Base-by-base conservation (phyloP, 1,140 invertebrate species). In the Episyrphus balteatus region DNA sequence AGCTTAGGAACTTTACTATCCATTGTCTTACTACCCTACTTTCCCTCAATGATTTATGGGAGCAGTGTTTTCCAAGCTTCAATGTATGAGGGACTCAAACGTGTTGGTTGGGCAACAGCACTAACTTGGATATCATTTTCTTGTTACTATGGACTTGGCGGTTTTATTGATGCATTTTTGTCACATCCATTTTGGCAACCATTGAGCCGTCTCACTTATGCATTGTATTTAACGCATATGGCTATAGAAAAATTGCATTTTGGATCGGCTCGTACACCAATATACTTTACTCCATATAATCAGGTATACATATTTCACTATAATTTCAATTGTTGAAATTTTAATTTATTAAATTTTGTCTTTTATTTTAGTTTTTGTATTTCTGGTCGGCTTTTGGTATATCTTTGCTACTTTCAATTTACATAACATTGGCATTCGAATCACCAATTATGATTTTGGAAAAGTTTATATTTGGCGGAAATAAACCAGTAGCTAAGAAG, bases 121-220 rank as follows among this genome's bases (percentile, higher is more conserved):
- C 45, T 88, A 5, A 71, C 72, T 1, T 86, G 83, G 81, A 70
- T 88, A 9, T 74, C 85, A 7, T 78, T 82, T 39, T 79, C 80
- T 5, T 83, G 83, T 53, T 61, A 72, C 5, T 70, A 76, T 44
- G 80, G 78, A 32, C 77, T 79, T 57, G 83, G 78, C 50, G 81
- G 74, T 44, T 57, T 70, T 30, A 66, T 75, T 30, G 71, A 75
- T 41, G 69, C 68, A 59, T 68, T 76, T n/a, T 54, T 76, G 3
- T 70, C 69, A 8, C 56, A 66, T 6, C 51, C 58, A 1, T 49
- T 75, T 13, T 77, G 73, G 72, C 74, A 76, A 55, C 53, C 75
- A 0, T 54, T 73, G 0, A 66, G 69, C 11, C 63, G 63, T 26
- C 52, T 76, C 2, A 72, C 73, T 0, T 76, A 73, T 49, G 71